These are phyloP conservation scores for Choloepus didactylus DNA, from an alignment of 2,797 vertebrate genomes.

Conservation along the genomic window DNA sequence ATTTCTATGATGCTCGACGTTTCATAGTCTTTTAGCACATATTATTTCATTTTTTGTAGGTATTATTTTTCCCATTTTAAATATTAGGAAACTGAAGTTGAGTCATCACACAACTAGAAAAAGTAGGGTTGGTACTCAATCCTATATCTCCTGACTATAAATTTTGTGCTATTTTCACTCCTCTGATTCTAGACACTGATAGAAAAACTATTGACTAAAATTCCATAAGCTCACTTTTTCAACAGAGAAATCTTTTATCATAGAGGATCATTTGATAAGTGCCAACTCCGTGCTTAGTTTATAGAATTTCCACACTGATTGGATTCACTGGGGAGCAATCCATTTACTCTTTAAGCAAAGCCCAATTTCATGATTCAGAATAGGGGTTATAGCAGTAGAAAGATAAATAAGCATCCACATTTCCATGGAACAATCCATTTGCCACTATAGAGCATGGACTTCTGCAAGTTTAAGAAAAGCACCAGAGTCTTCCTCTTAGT, in stretches of 20 bases:
- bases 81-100: not conserved
- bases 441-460: not conserved
- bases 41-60: not conserved
- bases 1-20: not conserved
- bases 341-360: not conserved
- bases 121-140: not conserved
- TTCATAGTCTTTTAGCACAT: not conserved
- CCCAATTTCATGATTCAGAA: not conserved
- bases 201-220: constrained; percentile 30
- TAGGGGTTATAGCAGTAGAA: not conserved
- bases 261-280: not conserved
- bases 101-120: not conserved
- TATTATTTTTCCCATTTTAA: constrained; percentile 20
- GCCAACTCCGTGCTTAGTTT: not conserved
- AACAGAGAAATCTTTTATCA: not conserved
- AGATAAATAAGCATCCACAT: not conserved
- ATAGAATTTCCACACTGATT: not conserved
- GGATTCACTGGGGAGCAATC: not conserved
- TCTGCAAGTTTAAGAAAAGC: not conserved
- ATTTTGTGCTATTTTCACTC: not conserved
- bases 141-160: not conserved
- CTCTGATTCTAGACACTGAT: not conserved
- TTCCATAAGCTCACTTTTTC: not conserved
- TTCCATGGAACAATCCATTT: not conserved
- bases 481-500: not conserved